Base-by-base conservation (phyloP, 2,797 vertebrate species). In the Hyperoplus immaculatus region DNA sequence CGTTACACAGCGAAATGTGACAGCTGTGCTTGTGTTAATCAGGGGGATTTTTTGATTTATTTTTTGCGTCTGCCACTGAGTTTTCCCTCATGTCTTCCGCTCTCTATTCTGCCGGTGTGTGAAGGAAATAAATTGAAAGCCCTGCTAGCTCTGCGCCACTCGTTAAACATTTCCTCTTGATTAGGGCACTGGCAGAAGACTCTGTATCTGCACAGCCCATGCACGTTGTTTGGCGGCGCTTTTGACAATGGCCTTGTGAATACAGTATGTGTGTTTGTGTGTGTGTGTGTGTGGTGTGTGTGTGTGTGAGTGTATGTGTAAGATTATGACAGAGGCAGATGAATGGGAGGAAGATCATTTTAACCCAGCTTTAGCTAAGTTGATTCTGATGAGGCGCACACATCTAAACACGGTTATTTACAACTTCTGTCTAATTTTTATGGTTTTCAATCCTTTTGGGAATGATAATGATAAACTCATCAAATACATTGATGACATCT, bases 101-200 rank as follows among this genome's bases (percentile, higher is more conserved):
- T 16, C 62, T 8, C 8, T 16, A 3, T 69, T 64, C 46, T 69
- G 72, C 56, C 46, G n/a, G 54, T 59, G 53, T 82, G 64, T n/a
- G 29, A 57, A 47, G 69, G 55, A 80, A 64, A 80, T 72, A 76
- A 88, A 90, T 85, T 86, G 90, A 85, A 91, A 90, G 70, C 75
- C 83, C 64, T 72, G 70, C 55, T 54, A 65, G 74, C 82, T 59
- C n/a, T 29, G 5, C 70, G 75, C 77, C 87, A 85, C 79, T 86
- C 62, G 82, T 85, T 78, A 55, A 89, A 92, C 72, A 83, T 82
- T 88, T 76, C 69, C 80, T 29, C 71, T 87, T 89, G 92, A 93
- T 94, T 92, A 89, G 83, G 87, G 80, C 63, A 21, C 81, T 86
- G 89, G 82, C 83, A 85, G 79, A 67, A 50, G 29, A 29, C 64